These are phyloP conservation scores for Sinocyclocheilus anshuiensis DNA, from an alignment of 2,113 vertebrate species.

Conservation along the genomic window DNA sequence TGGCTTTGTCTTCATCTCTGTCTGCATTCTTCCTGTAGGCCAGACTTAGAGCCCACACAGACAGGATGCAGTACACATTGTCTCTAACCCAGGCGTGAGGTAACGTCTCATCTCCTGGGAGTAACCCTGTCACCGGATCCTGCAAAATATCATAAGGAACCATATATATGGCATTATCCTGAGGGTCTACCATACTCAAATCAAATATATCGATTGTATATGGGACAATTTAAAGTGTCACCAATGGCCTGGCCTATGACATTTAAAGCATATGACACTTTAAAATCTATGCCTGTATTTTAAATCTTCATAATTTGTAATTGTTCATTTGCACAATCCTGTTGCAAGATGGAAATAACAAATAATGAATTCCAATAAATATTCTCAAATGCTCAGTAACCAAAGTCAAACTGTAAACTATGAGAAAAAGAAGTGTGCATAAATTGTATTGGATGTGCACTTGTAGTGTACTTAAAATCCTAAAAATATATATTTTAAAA, in stretches of 20 bases:
- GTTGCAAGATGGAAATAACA: background rate
- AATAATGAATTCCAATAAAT: background rate
- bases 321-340: background rate
- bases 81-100: constrained; percentile 93
- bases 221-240: background rate
- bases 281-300: background rate
- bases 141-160: constrained; percentile 55
- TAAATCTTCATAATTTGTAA: background rate
- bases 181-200: too few species aligned
- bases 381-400: background rate
- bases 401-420: background rate
- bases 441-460: background rate
- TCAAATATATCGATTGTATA: background rate
- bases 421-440: background rate
- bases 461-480: background rate
- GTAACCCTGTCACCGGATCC: constrained; percentile 92
- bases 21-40: constrained; percentile 97
- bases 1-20: constrained; percentile 94
- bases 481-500: background rate
- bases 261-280: background rate
- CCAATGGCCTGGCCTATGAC: background rate
- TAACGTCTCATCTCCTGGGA: constrained; percentile 85
- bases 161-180: background rate
- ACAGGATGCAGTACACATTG: constrained; percentile 91
- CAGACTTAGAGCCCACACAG: constrained; percentile 92